These are phyloP conservation scores for Hippocampus guttulatus DNA, from an alignment of 2,113 vertebrate genomes.

Conservation along the genomic window DNA sequence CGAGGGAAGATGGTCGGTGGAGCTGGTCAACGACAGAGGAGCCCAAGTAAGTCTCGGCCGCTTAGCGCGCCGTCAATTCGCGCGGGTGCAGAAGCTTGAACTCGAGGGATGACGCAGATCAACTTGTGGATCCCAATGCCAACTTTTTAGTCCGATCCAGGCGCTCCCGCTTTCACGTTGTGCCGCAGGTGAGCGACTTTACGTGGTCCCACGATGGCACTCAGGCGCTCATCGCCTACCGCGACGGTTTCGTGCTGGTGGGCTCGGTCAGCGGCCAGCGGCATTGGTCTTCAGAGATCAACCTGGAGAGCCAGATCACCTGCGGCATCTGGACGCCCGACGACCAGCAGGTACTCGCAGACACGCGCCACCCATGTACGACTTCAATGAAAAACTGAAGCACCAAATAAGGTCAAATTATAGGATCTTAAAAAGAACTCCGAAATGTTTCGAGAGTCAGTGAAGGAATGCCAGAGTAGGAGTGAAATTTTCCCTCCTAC, in stretches of 20 bases:
- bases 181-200: slow-evolving; percentile 90
- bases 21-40: slow-evolving; percentile 94
- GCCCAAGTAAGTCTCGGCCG: slow-evolving; percentile 79
- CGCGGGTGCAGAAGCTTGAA: no score
- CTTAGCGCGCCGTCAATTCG: no score
- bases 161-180: no score
- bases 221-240: slow-evolving; percentile 95
- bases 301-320: slow-evolving; percentile 97
- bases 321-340: slow-evolving; percentile 99
- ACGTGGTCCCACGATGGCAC: slow-evolving; percentile 99
- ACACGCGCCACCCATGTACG: neutral
- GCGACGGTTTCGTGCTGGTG: slow-evolving; percentile 95
- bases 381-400: no score
- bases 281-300: slow-evolving; percentile 99
- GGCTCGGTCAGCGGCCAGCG: slow-evolving; percentile 98
- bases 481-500: no score
- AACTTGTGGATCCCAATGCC: no score
- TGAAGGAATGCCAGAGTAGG: no score
- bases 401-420: no score
- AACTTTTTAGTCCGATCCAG: no score
- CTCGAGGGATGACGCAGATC: no score
- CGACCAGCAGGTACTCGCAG: slow-evolving; percentile 86
- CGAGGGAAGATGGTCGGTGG: slow-evolving; percentile 97
- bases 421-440: no score
- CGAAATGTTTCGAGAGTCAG: no score